Evolutionary conservation across 2,113 vertebrate genomes (phyloP).

Genomic region (Catharus fuscescens): DNA sequence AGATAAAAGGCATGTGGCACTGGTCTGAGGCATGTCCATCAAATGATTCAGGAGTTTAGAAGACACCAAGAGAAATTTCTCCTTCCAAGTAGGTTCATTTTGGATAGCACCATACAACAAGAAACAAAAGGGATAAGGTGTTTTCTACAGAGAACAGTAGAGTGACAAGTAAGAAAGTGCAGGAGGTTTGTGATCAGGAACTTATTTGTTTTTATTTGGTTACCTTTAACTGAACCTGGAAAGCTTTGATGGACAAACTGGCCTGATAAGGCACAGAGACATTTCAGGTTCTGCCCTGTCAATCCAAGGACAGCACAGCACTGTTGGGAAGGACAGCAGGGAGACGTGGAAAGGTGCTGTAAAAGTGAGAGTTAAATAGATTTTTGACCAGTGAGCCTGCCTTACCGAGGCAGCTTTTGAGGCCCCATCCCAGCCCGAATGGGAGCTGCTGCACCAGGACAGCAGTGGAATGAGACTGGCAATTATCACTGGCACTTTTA

Average conservation of each 20-base stretch:
- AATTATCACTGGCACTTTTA: constrained; percentile 18
- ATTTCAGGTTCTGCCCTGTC: not conserved
- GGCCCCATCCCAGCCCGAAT: not conserved
- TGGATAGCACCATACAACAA: not conserved
- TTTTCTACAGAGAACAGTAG: not conserved
- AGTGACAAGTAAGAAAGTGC: not conserved
- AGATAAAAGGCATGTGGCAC: not conserved
- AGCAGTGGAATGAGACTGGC: not conserved
- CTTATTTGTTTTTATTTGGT: not conserved
- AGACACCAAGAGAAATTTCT: not conserved
- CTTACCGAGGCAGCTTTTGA: not conserved
- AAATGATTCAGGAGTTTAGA: not conserved
- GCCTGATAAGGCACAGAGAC: not conserved
- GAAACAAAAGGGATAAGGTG: not conserved
- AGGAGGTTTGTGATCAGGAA: not conserved
- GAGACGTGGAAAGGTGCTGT: not conserved
- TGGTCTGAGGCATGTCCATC: not conserved
- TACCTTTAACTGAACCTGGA: not conserved
- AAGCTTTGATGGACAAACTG: not conserved
- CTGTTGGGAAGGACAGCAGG: not conserved
- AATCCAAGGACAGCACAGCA: not conserved
- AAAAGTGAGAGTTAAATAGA: not conserved
- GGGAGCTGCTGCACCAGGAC: not conserved
- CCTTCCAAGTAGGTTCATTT: not conserved
- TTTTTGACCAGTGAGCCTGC: not conserved